These are phyloP conservation scores for Caradrina clavipalpis DNA, from an alignment of 2,888 invertebrate species.

Conservation along the genomic window DNA sequence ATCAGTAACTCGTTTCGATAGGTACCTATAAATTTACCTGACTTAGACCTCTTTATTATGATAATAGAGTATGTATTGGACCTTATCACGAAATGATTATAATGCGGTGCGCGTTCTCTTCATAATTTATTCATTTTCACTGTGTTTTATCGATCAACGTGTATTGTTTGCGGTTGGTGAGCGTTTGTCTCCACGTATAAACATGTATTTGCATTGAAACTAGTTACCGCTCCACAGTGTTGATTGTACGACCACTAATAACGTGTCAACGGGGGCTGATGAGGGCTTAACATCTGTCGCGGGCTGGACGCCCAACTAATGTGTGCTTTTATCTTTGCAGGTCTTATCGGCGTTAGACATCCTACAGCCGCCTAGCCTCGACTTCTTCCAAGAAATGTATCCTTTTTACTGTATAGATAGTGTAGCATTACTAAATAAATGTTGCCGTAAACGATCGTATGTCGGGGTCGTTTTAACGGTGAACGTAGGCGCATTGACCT, in stretches of 20 bases:
- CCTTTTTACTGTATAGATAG: slow-evolving; percentile 91
- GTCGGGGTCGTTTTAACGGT: slow-evolving; percentile 71
- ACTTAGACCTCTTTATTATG: slow-evolving; percentile 64
- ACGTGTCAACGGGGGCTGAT: slow-evolving; percentile 58
- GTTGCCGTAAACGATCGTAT: slow-evolving; percentile 66
- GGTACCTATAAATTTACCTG: slow-evolving; percentile 54
- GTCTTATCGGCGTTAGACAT: slow-evolving; percentile 99
- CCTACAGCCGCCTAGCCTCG: slow-evolving; percentile 99
- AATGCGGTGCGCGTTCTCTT: slow-evolving; percentile 70
- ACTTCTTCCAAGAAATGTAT: slow-evolving; percentile 99
- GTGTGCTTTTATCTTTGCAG: slow-evolving; percentile 91
- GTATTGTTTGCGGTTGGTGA: slow-evolving; percentile 75
- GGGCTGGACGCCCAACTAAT: slow-evolving; percentile 45
- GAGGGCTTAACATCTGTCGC: slow-evolving; percentile 46
- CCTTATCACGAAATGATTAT: slow-evolving; percentile 78
- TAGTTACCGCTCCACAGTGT: slow-evolving; percentile 63
- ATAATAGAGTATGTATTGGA: slow-evolving; percentile 68
- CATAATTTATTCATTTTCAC: slow-evolving; percentile 83
- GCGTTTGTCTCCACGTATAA: slow-evolving; percentile 70
- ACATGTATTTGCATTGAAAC: slow-evolving; percentile 76
- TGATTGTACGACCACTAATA: slow-evolving; percentile 69
- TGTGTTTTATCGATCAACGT: slow-evolving; percentile 80
- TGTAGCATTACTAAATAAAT: slow-evolving; percentile 64
- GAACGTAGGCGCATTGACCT: slow-evolving; percentile 73
- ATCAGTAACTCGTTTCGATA: slow-evolving; percentile 48